Evolutionary conservation across 2,888 invertebrate species (phyloP).

Genomic region (Leptura quadrifasciata): DNA sequence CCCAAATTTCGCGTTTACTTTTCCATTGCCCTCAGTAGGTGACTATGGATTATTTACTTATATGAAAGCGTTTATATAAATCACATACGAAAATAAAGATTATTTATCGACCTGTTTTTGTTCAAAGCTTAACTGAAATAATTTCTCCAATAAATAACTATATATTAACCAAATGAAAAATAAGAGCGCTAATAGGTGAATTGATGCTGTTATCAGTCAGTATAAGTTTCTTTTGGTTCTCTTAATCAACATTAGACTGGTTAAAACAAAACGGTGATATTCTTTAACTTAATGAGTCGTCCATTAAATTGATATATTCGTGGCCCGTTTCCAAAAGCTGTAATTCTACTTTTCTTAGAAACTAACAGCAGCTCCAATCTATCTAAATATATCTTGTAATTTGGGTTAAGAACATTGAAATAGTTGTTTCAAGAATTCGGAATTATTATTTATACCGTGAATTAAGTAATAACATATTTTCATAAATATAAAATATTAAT

Average conservation of each 20-base stretch:
- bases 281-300: constrained; percentile 39
- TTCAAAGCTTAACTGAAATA: background rate
- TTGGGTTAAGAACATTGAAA: background rate
- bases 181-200: too few relatives aligned
- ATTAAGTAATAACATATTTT: too few relatives aligned
- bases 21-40: too few relatives aligned
- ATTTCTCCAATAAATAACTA: background rate
- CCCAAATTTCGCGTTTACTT: too few relatives aligned
- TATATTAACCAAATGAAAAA: background rate
- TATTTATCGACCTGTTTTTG: background rate
- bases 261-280: constrained; percentile 36
- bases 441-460: background rate
- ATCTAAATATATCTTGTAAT: constrained; percentile 23
- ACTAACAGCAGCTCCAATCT: constrained; percentile 5
- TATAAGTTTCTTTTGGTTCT: background rate
- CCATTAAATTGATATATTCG: constrained; percentile 38
- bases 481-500: too few relatives aligned
- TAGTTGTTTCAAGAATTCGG: background rate
- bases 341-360: constrained; percentile 29
- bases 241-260: constrained; percentile 26
- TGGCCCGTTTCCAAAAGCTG: constrained; percentile 32
- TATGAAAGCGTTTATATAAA: background rate
- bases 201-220: constrained; percentile 4
- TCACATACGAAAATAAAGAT: background rate
- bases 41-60: too few relatives aligned